Conservation (phyloP, 2,888 invertebrate genomes). For the Drosophila helvetica region DNA sequence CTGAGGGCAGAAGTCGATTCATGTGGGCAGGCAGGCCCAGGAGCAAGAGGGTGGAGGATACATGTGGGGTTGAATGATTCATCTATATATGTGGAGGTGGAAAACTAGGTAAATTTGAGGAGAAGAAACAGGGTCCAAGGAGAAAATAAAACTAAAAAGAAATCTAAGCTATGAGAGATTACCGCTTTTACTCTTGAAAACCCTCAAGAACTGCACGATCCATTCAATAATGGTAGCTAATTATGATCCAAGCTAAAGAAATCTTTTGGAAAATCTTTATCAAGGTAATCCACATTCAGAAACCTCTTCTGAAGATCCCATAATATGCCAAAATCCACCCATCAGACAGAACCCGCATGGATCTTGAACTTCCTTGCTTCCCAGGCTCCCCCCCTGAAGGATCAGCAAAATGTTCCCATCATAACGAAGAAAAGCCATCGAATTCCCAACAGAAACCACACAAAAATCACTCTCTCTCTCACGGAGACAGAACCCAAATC, state of each 20-base stretch:
- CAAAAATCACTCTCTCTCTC: slow-evolving; percentile 54
- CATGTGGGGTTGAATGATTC: background rate
- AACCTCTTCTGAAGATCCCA: background rate
- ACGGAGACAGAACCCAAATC: slow-evolving; percentile 1
- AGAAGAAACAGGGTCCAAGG: no score
- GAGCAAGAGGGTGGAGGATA: slow-evolving; percentile 21
- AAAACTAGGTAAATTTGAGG: background rate
- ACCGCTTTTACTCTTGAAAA: background rate
- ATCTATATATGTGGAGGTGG: background rate
- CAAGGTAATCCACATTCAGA: background rate
- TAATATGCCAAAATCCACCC: background rate
- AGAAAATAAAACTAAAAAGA: no score
- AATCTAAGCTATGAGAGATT: no score
- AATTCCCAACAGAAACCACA: slow-evolving; percentile 49
- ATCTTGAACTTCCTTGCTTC: slow-evolving; percentile 50
- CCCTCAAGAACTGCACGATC: background rate
- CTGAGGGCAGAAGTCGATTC: slow-evolving; percentile 9
- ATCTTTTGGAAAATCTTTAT: background rate
- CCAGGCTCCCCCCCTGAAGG: slow-evolving; percentile 55
- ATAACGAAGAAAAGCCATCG: slow-evolving; percentile 47
- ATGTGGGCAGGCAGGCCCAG: slow-evolving; percentile 29
- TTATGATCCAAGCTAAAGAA: background rate
- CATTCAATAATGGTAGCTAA: background rate
- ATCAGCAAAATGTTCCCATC: slow-evolving; percentile 66
- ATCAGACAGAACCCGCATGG: slow-evolving; percentile 58